Conservation (phyloP, 2,797 vertebrate genomes). For the Balearica regulorum region DNA sequence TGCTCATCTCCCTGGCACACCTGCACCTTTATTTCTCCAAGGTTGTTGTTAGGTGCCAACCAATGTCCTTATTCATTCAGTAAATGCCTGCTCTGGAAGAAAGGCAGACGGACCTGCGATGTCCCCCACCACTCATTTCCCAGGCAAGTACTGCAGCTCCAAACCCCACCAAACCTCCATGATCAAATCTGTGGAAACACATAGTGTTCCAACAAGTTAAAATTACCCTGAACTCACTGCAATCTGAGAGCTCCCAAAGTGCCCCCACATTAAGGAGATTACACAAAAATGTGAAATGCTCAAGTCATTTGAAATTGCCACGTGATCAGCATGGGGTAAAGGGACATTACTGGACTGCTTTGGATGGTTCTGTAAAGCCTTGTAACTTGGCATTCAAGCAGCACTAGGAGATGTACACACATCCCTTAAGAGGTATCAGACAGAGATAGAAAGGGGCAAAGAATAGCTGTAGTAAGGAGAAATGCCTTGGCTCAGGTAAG, state of each 20-base stretch:
- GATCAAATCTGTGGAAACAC: slow-evolving; percentile 30
- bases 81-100: background rate
- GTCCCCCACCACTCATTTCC: background rate
- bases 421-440: background rate
- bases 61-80: background rate
- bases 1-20: background rate
- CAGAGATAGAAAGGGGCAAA: background rate
- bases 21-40: background rate
- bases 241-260: slow-evolving; percentile 28
- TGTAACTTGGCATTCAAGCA: background rate
- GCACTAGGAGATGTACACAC: background rate
- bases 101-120: background rate
- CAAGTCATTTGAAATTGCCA: slow-evolving; percentile 43
- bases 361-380: slow-evolving; percentile 49
- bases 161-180: background rate
- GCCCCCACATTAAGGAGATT: slow-evolving; percentile 57
- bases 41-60: background rate
- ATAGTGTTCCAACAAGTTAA: slow-evolving; percentile 34
- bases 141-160: background rate
- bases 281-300: slow-evolving; percentile 65
- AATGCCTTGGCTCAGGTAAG: background rate
- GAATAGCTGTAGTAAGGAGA: background rate
- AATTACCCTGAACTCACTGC: slow-evolving; percentile 56
- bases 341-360: slow-evolving; percentile 53
- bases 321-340: slow-evolving; percentile 3